phyloP scores from a whole-genome alignment of 2,113 vertebrate genomes.

The Gallinago jamesoni region DNA sequence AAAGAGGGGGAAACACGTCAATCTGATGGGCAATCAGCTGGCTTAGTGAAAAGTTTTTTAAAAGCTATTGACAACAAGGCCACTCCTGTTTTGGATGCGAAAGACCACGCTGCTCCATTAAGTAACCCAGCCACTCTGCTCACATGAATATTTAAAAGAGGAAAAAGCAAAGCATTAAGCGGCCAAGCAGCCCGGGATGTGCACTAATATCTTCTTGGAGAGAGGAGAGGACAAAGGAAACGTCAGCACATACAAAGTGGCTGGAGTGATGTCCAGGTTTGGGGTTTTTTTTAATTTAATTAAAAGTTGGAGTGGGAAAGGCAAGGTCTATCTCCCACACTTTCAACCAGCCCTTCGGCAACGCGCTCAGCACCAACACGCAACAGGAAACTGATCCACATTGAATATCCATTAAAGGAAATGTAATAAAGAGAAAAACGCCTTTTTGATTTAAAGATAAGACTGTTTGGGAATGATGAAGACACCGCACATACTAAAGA shows the following conservation, averaged over 20 bases:
- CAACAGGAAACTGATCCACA: accelerated
- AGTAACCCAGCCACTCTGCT: background rate
- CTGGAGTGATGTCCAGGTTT: background rate
- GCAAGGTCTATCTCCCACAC: background rate
- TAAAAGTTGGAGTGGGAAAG: background rate
- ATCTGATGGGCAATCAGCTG: background rate
- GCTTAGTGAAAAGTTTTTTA: background rate
- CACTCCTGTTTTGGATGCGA: background rate
- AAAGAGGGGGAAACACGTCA: background rate
- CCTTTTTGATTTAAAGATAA: background rate
- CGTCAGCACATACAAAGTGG: background rate
- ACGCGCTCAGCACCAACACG: accelerated
- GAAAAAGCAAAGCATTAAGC: conserved; percentile 34
- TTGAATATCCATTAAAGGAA: background rate
- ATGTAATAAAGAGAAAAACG: background rate
- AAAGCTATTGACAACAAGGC: background rate
- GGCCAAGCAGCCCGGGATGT: background rate
- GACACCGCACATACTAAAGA: background rate
- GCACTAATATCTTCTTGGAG: background rate
- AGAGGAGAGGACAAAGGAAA: background rate
- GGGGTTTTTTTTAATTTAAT: background rate
- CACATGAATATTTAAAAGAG: conserved; percentile 58
- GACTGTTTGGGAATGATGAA: background rate
- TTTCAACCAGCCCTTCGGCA: background rate
- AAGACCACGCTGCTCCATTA: background rate